phyloP scores from a whole-genome alignment of 2,113 vertebrate genomes.

The Neolamprologus caudopunctatus region DNA sequence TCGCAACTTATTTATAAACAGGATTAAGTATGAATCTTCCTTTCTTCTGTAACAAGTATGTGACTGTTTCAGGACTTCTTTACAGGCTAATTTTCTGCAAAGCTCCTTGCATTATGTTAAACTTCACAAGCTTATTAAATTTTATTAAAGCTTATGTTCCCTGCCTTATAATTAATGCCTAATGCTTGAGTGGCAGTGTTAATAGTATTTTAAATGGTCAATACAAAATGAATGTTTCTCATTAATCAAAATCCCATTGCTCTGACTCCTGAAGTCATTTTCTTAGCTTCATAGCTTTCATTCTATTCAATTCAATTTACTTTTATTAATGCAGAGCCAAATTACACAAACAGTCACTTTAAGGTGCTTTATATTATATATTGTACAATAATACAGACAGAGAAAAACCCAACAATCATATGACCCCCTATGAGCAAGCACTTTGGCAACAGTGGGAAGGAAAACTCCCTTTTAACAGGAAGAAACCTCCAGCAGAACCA shows the following conservation, averaged over 20 bases:
- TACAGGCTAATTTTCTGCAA: slow-evolving; percentile 25
- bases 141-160: slow-evolving; percentile 65
- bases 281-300: neutral
- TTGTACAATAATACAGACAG: neutral
- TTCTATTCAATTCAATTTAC: neutral
- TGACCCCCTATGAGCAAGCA: neutral
- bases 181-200: slow-evolving; percentile 67
- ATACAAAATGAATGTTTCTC: slow-evolving; percentile 64
- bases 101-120: slow-evolving; percentile 22
- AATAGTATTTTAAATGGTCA: slow-evolving; percentile 70
- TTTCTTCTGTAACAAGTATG: neutral
- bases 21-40: neutral
- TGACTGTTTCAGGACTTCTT: slow-evolving; percentile 36
- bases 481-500: neutral
- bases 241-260: slow-evolving; percentile 64
- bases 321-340: neutral
- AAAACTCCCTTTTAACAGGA: neutral
- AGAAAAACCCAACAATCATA: neutral
- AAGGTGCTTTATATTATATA: neutral
- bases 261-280: slow-evolving; percentile 26
- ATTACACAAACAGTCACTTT: neutral
- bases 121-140: slow-evolving; percentile 66
- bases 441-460: neutral
- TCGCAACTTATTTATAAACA: neutral
- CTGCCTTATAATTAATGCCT: slow-evolving; percentile 67